phyloP scores from a whole-genome alignment of 1,140 invertebrate species.

The Leptonema lineaticorne region DNA sequence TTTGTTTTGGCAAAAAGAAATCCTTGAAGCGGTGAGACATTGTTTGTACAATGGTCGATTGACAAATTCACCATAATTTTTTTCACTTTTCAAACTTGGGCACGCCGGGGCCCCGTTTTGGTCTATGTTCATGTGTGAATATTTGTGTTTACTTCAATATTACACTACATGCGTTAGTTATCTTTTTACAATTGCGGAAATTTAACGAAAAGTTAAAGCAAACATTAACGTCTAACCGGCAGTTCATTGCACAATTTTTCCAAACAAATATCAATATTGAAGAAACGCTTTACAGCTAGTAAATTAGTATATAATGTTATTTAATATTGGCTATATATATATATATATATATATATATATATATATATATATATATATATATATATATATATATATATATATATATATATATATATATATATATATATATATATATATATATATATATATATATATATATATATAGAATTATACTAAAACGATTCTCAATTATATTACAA shows the following conservation, averaged over 20 bases:
- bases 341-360: too few species aligned
- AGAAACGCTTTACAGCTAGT: too few species aligned
- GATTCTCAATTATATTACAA: too few species aligned
- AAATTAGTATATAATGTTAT: too few species aligned
- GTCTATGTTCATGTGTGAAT: not conserved
- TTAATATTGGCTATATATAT: too few species aligned
- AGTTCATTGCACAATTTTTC: not conserved
- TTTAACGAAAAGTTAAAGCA: not conserved
- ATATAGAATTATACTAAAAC: too few species aligned
- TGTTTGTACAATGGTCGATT: conserved; percentile 32
- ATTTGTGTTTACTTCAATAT: not conserved
- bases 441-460: too few species aligned
- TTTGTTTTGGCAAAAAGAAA: conserved; percentile 38
- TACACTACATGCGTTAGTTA: not conserved
- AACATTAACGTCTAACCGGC: not conserved
- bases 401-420: too few species aligned
- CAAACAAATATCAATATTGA: too few species aligned
- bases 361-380: too few species aligned
- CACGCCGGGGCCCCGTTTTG: not conserved
- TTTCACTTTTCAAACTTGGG: conserved; percentile 4
- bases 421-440: too few species aligned
- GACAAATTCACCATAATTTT: conserved; percentile 39
- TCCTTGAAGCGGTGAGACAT: conserved; percentile 31
- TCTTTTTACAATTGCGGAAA: not conserved
- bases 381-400: too few species aligned